Base-by-base conservation (phyloP, 2,113 vertebrate species). In the Ophiodon elongatus region DNA sequence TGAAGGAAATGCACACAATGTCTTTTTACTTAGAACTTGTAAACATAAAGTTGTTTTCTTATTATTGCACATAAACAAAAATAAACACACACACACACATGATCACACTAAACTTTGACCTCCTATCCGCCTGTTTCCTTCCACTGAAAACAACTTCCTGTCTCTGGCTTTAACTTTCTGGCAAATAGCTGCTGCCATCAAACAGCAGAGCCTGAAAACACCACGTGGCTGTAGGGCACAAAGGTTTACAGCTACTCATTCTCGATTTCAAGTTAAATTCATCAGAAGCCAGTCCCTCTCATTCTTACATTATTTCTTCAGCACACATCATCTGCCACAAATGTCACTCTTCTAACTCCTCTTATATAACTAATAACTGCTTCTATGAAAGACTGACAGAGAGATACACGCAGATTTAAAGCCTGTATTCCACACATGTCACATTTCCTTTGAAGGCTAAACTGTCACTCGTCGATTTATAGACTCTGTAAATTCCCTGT, bases 351-450 rank as follows among this genome's bases (percentile, higher is more conserved):
- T 63, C 21, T 45, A 4, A 17, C 39, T 75, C 17, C 45, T 70
- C 75, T 76, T 80, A 57, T 54, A 50, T 72, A 86, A 82, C 64
- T 69, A 77, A 64, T 50, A 87, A 75, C 59, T 41, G 60, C 68
- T 68, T 80, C 60, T 57, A 76, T 52, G 69, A 77, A 60, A 37
- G 56, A 27, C 59, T 43, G 76, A 80, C 70, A 78, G 23, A 85
- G 11, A 65, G 56, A 81, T 27, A 29, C 1, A 27, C 0, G 2
- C 13, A 62, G 63, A 73, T 88, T 50, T 72, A 75, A 71, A 79
- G 67, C 60, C 68, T 21, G 23, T 85, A 70, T 41, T n/a, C 39
- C n/a, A 47, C 72, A 69, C 27, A 11, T 11, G 66, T 43, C 64
- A 71, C n/a, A 60, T 60, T 64, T 17, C 27, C 27, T 73, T 56